These are phyloP conservation scores for Globicephala melas DNA, from an alignment of 2,113 vertebrate species.

Conservation along the genomic window DNA sequence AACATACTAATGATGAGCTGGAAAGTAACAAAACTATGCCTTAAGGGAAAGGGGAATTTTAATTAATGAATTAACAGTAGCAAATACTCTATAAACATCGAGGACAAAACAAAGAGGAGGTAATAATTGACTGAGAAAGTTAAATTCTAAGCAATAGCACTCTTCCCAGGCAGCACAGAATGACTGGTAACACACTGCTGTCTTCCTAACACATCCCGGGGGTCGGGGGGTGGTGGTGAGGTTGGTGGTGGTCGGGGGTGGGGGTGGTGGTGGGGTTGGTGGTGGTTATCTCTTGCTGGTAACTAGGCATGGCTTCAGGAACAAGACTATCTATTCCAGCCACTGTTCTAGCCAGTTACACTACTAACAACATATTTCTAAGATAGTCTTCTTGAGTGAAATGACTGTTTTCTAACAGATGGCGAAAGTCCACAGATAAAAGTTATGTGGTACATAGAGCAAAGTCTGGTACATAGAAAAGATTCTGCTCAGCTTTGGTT, in stretches of 20 bases:
- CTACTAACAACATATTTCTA: background rate
- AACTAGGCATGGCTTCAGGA: background rate
- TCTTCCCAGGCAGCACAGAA: background rate
- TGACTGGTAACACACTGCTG: background rate
- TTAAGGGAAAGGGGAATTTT: constrained; percentile 19
- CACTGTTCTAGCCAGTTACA: background rate
- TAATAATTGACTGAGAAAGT: background rate
- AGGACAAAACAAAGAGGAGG: background rate
- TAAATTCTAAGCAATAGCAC: background rate
- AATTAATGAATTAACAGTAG: background rate
- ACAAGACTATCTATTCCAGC: background rate
- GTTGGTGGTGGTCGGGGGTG: background rate
- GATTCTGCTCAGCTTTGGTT: background rate
- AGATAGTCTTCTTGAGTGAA: background rate
- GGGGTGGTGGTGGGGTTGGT: background rate
- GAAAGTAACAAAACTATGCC: background rate
- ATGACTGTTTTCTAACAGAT: background rate
- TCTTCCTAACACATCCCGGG: background rate
- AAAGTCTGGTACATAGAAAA: background rate
- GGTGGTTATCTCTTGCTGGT: background rate
- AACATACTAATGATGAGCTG: background rate
- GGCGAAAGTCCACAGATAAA: background rate
- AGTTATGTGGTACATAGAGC: background rate
- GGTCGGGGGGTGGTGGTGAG: no score
- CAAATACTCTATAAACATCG: background rate